These are phyloP conservation scores for Zosterops hypoxanthus DNA, from an alignment of 2,113 vertebrate species.

Conservation along the genomic window DNA sequence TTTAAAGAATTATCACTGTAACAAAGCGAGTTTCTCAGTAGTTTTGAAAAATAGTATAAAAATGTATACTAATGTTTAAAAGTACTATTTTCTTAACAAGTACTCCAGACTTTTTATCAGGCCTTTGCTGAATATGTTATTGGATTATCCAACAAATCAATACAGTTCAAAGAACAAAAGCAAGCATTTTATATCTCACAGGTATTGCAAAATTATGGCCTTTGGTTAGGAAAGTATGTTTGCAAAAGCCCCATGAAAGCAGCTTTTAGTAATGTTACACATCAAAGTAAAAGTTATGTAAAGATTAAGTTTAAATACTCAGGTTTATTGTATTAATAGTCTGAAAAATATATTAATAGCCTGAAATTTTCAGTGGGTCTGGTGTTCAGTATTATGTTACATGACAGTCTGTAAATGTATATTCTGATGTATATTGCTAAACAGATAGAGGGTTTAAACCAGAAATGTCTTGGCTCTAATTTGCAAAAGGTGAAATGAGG, in stretches of 20 bases:
- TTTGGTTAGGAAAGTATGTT: background rate
- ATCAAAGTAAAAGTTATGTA: background rate
- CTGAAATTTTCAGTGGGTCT: background rate
- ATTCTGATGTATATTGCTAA: background rate
- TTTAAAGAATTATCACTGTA: background rate
- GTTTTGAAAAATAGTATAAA: background rate
- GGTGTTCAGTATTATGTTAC: background rate
- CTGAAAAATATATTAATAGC: background rate
- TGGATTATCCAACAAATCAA: background rate
- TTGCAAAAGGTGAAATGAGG: background rate
- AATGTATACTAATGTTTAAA: background rate
- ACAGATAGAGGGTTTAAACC: background rate
- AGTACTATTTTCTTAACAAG: background rate
- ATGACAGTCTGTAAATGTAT: background rate
- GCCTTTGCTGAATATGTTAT: background rate
- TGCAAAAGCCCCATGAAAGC: background rate
- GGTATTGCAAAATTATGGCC: background rate
- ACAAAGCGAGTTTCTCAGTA: background rate
- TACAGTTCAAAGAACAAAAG: slow-evolving; percentile 15
- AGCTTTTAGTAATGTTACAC: background rate
- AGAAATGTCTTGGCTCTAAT: background rate
- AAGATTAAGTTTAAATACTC: background rate
- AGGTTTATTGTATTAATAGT: background rate
- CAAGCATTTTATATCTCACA: background rate
- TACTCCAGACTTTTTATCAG: background rate